These are phyloP conservation scores for Centrocercus urophasianus DNA, from an alignment of 2,113 vertebrate genomes.

Conservation along the genomic window DNA sequence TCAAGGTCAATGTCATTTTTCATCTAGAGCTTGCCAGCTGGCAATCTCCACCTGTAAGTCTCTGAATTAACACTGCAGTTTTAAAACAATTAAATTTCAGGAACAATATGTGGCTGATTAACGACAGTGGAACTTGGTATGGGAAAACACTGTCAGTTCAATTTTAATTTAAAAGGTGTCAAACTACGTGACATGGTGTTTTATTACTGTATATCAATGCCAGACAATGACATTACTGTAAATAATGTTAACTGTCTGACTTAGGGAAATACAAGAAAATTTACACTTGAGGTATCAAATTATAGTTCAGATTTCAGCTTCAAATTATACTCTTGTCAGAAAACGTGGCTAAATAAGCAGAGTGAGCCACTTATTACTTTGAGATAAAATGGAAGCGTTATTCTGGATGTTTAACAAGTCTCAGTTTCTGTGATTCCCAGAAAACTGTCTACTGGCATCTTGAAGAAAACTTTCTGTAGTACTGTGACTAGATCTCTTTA, in stretches of 20 bases:
- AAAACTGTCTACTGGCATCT: background rate
- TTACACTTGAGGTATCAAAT: constrained; percentile 11
- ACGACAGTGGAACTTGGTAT: background rate
- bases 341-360: constrained; percentile 13
- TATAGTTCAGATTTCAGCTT: constrained; percentile 15
- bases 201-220: constrained; percentile 11
- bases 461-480: background rate
- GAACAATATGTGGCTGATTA: constrained; percentile 63
- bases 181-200: background rate
- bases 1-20: constrained; percentile 43
- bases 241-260: constrained; percentile 39
- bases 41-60: constrained; percentile 22
- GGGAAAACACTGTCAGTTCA: constrained; percentile 22
- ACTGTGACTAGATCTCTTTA: background rate
- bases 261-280: constrained; percentile 14
- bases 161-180: constrained; percentile 50
- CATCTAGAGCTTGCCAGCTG: constrained; percentile 25
- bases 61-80: constrained; percentile 33
- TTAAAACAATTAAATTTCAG: constrained; percentile 62
- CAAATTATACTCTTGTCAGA: constrained; percentile 5
- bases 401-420: background rate
- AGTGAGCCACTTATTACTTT: background rate
- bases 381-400: background rate
- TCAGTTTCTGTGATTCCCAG: background rate
- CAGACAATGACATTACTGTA: constrained; percentile 39